Percentiles rank a stretch among this genome's conserved stretches.
Conservation (phyloP, 2,797 vertebrate genomes). For the Rhabdophis nuchalis region DNA sequence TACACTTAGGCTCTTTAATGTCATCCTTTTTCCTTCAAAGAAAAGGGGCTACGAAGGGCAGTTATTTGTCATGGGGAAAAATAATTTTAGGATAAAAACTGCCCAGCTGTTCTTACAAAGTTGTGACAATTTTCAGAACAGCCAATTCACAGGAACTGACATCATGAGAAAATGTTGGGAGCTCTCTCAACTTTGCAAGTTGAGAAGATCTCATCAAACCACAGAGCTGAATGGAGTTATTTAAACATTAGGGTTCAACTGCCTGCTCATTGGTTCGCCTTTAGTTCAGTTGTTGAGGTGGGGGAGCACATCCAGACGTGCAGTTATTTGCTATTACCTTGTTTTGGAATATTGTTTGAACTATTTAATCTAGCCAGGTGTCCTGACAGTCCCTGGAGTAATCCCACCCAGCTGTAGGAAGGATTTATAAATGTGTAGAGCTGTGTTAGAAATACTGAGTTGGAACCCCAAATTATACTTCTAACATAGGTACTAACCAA, state of each 20-base stretch:
- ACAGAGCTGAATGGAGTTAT: background rate
- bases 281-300: background rate
- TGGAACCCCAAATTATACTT: background rate
- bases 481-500: background rate
- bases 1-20: slow-evolving; percentile 17
- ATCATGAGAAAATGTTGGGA: background rate
- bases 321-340: background rate
- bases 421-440: background rate
- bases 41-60: background rate
- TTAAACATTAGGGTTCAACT: background rate
- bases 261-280: background rate
- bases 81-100: background rate
- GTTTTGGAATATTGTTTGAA: background rate
- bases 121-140: background rate
- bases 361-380: background rate
- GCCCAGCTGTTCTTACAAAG: background rate
- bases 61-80: slow-evolving; percentile 20
- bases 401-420: background rate
- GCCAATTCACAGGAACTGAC: background rate
- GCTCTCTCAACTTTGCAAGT: too few species aligned
- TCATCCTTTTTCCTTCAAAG: background rate
- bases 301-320: background rate
- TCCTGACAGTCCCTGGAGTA: background rate
- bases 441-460: background rate
- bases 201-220: background rate